Evolutionary conservation across 2,888 invertebrate genomes (phyloP), one percentile per base, ranked within the genome.

Genomic region (Gymnocheta viridis): DNA sequence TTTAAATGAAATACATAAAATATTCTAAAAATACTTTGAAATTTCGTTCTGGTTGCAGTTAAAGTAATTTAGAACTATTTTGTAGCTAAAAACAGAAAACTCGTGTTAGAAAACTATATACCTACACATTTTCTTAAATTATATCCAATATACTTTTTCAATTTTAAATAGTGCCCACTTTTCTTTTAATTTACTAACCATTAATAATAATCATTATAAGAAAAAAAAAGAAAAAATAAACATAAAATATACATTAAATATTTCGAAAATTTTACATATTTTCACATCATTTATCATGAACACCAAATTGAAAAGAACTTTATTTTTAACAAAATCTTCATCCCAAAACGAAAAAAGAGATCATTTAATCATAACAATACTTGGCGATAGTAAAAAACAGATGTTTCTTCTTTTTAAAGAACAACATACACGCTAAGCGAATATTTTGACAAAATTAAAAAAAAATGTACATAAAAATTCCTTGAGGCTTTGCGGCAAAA

Each of bases 261-360:
- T 70, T 58, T 56, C 22, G 14, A 44, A 41, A 70, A 51, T 64
- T 64, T 41, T 38, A 74, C 74, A 74, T 62, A 54, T 74, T 74
- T 74, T 54, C 64, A 74, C 64, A 74, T 74, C 74, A 74, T 74
- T 74, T 64, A 64, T 74, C 64, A 74, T 74, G 17, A n/a, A 17
- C 60, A 29, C 1, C 5, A 56, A 22, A 22, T n/a, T 24, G 24
- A 38, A 70, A 41, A 56, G 7, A 58, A 58, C 44, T 27, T 19
- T 7, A 58, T 32, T 56, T 41, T 41, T 4, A 38, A 29, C 17
- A 70, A 41, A 9, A 41, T 24, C 41, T 62, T 62, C 12, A 44
- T 14, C 22, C 19, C 10, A 66, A 47, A 24, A 14, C 44, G 6
- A 44, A 29, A 62, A 66, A 67, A 51, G n/a, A 44, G 41, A 56